These are phyloP conservation scores for Amiota mariae DNA, from an alignment of 2,888 invertebrate species.

Conservation along the genomic window DNA sequence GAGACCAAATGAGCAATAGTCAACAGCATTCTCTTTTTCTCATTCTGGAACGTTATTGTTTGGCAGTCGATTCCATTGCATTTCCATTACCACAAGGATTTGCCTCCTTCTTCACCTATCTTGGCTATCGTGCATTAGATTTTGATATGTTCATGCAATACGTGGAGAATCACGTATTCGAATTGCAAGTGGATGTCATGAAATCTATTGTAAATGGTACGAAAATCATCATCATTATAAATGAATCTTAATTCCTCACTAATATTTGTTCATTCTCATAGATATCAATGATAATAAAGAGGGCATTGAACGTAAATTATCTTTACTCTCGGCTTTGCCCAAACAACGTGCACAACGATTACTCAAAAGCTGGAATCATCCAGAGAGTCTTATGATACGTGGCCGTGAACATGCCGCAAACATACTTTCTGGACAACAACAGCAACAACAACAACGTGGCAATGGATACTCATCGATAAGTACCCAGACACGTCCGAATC, in stretches of 20 bases:
- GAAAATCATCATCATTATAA: slow-evolving; percentile 34
- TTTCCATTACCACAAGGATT: slow-evolving; percentile 91
- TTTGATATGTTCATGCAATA: slow-evolving; percentile 89
- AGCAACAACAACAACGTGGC: slow-evolving; percentile 62
- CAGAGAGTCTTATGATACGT: slow-evolving; percentile 83
- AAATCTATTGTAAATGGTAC: slow-evolving; percentile 87
- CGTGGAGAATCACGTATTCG: slow-evolving; percentile 87
- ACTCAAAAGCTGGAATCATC: slow-evolving; percentile 85
- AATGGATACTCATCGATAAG: slow-evolving; percentile 45
- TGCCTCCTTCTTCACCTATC: slow-evolving; percentile 89
- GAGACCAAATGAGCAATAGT: slow-evolving; percentile 82
- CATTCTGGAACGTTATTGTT: slow-evolving; percentile 85
- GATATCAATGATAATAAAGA: slow-evolving; percentile 75
- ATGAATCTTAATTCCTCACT: not conserved
- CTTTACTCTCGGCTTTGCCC: slow-evolving; percentile 82
- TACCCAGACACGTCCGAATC: slow-evolving; percentile 55
- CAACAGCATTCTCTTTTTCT: slow-evolving; percentile 84
- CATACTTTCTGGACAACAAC: slow-evolving; percentile 83
- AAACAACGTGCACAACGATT: slow-evolving; percentile 85
- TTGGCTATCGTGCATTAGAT: slow-evolving; percentile 85
- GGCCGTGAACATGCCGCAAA: slow-evolving; percentile 87
- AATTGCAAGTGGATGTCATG: slow-evolving; percentile 90
- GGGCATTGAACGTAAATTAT: slow-evolving; percentile 81
- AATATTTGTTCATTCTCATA: slow-evolving; percentile 42
- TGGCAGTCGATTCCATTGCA: slow-evolving; percentile 85